Evolutionary conservation across 92 coral and sea anemone genomes (phyloP).

Genomic region (Montipora capitata): DNA sequence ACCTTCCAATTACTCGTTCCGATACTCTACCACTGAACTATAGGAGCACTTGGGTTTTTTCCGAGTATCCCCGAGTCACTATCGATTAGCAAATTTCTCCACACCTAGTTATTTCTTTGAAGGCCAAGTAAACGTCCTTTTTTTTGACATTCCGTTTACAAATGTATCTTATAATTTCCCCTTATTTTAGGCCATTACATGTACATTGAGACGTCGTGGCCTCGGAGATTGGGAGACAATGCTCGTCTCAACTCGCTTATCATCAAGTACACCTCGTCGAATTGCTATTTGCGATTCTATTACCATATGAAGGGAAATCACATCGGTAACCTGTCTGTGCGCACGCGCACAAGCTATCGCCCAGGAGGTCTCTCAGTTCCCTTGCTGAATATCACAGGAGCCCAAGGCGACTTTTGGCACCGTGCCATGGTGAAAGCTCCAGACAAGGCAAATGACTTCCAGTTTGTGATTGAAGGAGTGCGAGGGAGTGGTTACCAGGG

Average conservation of each 20-base stretch:
- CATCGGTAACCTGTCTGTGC: constrained; percentile 91
- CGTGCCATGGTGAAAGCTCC: constrained; percentile 80
- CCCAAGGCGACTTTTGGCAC: constrained; percentile 97
- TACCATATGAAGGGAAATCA: constrained; percentile 96
- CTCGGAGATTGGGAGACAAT: constrained; percentile 92
- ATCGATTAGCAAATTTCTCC: no score
- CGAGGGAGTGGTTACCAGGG: constrained; percentile 95
- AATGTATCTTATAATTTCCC: background rate
- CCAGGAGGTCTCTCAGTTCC: constrained; percentile 76
- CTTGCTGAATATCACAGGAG: constrained; percentile 85
- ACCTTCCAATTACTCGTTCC: no score
- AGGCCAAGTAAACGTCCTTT: no score
- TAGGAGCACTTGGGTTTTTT: no score
- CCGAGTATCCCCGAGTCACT: no score
- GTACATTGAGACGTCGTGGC: constrained; percentile 97
- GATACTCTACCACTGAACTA: no score
- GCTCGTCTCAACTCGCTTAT: constrained; percentile 94
- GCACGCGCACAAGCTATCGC: constrained; percentile 67
- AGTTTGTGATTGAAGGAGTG: constrained; percentile 94
- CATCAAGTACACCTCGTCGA: constrained; percentile 77
- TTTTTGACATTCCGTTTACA: no score
- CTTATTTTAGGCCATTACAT: constrained; percentile 84
- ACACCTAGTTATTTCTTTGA: no score
- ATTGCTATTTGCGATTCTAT: constrained; percentile 91
- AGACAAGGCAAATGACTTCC: constrained; percentile 79